Base-by-base conservation (phyloP, 53 echinoderm and acorn worm species). In the Echinometra lucunter region DNA sequence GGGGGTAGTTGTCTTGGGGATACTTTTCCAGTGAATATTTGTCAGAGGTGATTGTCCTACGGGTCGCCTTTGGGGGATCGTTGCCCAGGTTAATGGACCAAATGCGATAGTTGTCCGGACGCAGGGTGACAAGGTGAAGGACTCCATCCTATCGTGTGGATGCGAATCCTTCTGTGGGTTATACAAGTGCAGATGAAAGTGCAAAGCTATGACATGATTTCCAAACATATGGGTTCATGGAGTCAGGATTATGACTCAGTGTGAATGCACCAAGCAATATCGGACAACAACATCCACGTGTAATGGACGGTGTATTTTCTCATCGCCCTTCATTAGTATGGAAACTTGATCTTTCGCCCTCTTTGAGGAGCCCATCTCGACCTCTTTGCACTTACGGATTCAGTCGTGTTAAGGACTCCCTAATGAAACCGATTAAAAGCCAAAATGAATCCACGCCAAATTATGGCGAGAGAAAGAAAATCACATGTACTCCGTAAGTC, bases 371-470 rank as follows among this genome's bases (percentile, higher is more conserved):
- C 5, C 40, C 58, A 63, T 63, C 91, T 91, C 91, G 91, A 91
- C 91, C 91, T 63, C 91, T 91, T 91, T 91, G 91, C 91, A 91
- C 91, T 91, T 91, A 91, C 42, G 16, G 91, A 37, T 25, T 63
- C 60, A 66, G 88, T 35, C 91, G 91, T 66, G 60, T 63, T 91
- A 91, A 91, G 91, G 44, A 40, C 66, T 91, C 91, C 60, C 91
- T 91, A 91, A 91, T 91, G 91, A 91, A 60, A 91, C 66, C 91
- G 91, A 91, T 91, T 91, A 91, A 91, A 63, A 91, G 66, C 91
- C 53, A 58, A 91, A 58, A 63, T 57, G 88, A 56, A 57, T 57
- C 88, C 57, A 53, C 56, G 88, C 88, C 34, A 56, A 56, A 42
- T 88, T 88, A 88, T 88, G 44, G 81, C 44, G 81, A 81, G 81